phyloP scores from a whole-genome alignment of 2,113 vertebrate genomes.

The Syngnathus scovelli region DNA sequence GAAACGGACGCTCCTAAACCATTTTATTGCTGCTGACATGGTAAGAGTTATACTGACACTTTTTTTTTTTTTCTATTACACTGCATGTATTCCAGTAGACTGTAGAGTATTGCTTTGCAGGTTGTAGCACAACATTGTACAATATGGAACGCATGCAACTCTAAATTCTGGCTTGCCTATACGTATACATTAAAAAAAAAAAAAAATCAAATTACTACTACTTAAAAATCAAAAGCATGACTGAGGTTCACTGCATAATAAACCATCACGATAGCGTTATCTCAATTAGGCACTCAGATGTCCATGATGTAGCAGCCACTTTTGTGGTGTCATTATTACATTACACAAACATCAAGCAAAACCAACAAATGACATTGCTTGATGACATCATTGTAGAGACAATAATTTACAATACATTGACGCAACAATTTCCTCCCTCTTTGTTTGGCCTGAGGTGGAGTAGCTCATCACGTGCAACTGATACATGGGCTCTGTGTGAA shows the following conservation, averaged over 20 bases:
- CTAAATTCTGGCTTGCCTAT: too few relatives aligned
- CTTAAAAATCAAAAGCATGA: too few relatives aligned
- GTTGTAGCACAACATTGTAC: too few relatives aligned
- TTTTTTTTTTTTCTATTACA: too few relatives aligned
- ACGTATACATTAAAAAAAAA: too few relatives aligned
- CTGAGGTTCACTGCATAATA: background rate
- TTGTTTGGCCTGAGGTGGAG: background rate
- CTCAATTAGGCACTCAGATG: background rate
- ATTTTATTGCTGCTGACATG: background rate
- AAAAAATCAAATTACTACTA: too few relatives aligned
- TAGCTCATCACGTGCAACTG: background rate
- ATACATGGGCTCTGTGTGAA: background rate
- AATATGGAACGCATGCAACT: too few relatives aligned
- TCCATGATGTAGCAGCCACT: background rate
- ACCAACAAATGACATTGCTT: background rate
- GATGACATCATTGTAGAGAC: background rate
- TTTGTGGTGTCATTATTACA: constrained; percentile 2
- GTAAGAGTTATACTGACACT: background rate
- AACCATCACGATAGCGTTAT: background rate
- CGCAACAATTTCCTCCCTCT: background rate
- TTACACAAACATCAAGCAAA: constrained; percentile 5
- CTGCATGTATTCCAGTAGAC: too few relatives aligned
- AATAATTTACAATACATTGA: background rate
- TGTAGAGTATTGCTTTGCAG: too few relatives aligned
- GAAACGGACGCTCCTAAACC: background rate